Percentiles rank a stretch among this genome's conserved stretches.
phyloP scores from a whole-genome alignment of 2,113 vertebrate genomes.

The Oncorhynchus clarkii region DNA sequence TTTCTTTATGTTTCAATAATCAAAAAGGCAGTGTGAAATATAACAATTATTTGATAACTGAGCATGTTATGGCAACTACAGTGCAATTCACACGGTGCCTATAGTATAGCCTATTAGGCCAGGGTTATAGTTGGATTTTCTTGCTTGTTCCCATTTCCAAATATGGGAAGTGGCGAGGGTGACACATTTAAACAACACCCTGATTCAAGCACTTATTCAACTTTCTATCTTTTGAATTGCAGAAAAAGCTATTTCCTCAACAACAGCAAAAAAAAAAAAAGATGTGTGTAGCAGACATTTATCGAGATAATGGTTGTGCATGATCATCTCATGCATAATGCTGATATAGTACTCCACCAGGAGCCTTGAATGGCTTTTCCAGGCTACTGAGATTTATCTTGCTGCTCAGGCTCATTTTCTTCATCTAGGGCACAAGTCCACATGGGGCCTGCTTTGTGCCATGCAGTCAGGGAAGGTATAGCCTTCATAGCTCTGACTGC shows the following conservation, averaged over 20 bases:
- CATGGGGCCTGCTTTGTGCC: constrained; percentile 25
- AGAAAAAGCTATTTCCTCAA: neutral
- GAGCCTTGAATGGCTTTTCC: constrained; percentile 35
- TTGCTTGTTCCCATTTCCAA: neutral
- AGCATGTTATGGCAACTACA: neutral
- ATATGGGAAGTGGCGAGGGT: neutral
- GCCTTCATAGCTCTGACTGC: neutral
- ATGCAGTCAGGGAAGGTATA: neutral
- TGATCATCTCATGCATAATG: constrained; percentile 36
- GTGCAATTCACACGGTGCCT: neutral
- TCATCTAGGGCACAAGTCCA: constrained; percentile 47
- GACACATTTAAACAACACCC: neutral
- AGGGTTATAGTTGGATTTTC: too few relatives aligned
- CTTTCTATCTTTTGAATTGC: neutral
- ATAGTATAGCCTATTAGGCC: neutral
- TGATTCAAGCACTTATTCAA: constrained; percentile 1
- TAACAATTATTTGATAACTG: neutral
- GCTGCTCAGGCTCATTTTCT: constrained; percentile 58
- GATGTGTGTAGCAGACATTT: constrained; percentile 1
- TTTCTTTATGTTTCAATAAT: neutral
- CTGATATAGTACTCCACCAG: constrained; percentile 41
- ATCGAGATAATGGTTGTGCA: neutral
- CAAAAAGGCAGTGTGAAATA: neutral
- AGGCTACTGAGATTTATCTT: constrained; percentile 56
- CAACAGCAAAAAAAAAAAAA: neutral